Base-by-base conservation (phyloP, 2,888 invertebrate species). In the Chelonus formosanus region DNA sequence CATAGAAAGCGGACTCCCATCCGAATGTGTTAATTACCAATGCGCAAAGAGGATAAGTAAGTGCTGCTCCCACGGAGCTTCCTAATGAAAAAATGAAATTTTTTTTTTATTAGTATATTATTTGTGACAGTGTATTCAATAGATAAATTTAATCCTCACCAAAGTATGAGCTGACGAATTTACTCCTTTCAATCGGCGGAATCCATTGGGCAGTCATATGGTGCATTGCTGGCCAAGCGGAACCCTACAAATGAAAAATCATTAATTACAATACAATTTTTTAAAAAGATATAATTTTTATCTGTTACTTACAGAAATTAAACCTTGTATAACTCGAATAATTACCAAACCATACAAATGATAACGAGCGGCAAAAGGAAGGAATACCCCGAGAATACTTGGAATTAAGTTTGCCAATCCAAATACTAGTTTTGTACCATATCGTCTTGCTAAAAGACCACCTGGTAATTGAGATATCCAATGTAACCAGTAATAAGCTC, bases 171-270 rank as follows among this genome's bases (percentile, higher is more conserved):
- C 89, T 89, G 3, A 90, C 88, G 70, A 90, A 90, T 82, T 89
- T 90, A 75, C 92, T 91, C 63, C 93, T 87, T 79, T 95, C 94
- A 70, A 91, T 87, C 0, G 92, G 91, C 8, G 94, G 94, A 60
- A 94, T 92, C 94, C 94, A 94, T 73, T 89, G 88, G 0, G 92
- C 91, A 70, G 92, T 91, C 86, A 94, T 86, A 34, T 90, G 86
- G 80, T 93, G 92, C 91, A 93, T 92, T 3, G 92, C 88, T 3
- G 93, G 93, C 89, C 92, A 93, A 3, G 89, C 85, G 34, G 90
- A 86, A 3, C 90, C 90, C 90, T 90, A 66, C 45, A 65, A 56
- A 56, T 45, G 8, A 20, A 20, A 20, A 20, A 20, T 20, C 20
- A 5, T 10, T 56, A 8, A 55, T 34, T 7, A 40, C 32, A 36